A percentile compares a stretch with the other conserved stretches of the same genome.
Conservation (phyloP, 2,113 vertebrate species). For the Spizaetus ornatus region DNA sequence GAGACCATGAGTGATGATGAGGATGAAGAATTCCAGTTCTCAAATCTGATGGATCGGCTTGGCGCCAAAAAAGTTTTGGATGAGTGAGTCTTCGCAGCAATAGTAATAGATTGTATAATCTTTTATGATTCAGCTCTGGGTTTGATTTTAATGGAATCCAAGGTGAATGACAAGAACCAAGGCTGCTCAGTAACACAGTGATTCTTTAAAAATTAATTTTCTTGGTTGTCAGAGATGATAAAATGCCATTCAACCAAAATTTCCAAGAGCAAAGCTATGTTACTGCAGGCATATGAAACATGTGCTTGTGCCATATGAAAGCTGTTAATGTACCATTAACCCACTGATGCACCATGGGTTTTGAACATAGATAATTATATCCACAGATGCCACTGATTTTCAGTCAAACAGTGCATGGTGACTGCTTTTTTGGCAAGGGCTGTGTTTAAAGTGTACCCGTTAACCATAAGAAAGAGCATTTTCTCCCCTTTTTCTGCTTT, state of each 20-base stretch:
- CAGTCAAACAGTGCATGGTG: neutral
- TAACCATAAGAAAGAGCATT: neutral
- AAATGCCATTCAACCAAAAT: neutral
- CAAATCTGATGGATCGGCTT: conserved; percentile 83
- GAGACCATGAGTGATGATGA: conserved; percentile 57
- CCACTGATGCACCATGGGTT: neutral
- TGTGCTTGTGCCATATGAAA: neutral
- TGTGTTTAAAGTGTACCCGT: neutral
- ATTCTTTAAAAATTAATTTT: neutral
- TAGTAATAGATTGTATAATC: neutral
- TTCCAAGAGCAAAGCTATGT: neutral
- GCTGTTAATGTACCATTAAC: neutral
- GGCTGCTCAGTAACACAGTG: neutral
- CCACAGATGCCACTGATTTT: neutral
- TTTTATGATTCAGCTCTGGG: neutral
- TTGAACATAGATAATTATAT: neutral
- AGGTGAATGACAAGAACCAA: neutral
- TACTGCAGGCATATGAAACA: accelerated
- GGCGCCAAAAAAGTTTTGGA: conserved; percentile 84
- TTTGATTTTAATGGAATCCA: neutral
- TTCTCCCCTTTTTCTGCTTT: neutral
- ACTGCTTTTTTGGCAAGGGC: neutral
- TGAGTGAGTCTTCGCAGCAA: conserved; percentile 78
- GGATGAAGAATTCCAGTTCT: conserved; percentile 85
- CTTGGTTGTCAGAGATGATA: neutral